A percentile compares a stretch with the other conserved stretches of the same genome.
Evolutionary conservation across 2,888 invertebrate genomes (phyloP).

Genomic region (Anodontia alba): DNA sequence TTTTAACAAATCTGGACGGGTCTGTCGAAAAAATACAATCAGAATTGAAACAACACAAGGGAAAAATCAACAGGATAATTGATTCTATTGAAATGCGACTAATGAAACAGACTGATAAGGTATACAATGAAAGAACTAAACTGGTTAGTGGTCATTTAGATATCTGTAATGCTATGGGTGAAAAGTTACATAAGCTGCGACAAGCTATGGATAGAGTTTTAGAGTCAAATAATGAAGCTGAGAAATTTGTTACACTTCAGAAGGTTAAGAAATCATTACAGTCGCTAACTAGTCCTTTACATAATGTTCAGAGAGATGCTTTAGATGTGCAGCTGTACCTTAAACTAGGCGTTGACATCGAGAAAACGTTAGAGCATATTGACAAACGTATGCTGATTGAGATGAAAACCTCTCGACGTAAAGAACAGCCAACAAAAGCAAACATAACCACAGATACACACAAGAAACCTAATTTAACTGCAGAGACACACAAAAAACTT

Average conservation of each 20-base stretch:
- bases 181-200: not conserved
- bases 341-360: not conserved
- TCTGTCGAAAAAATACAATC: not conserved
- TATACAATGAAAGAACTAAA: not conserved
- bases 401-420: not conserved
- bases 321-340: not conserved
- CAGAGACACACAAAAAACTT: not conserved
- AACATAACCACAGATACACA: too few species aligned
- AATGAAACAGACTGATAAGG: not conserved
- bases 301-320: not conserved
- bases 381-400: not conserved
- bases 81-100: not conserved
- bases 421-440: not conserved
- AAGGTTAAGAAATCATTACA: not conserved
- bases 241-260: not conserved
- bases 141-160: not conserved
- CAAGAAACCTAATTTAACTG: too few species aligned
- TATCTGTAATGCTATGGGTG: not conserved
- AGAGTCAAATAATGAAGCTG: not conserved
- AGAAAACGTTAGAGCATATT: conserved; percentile 5
- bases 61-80: not conserved
- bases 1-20: not conserved
- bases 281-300: not conserved
- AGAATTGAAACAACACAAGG: not conserved
- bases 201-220: not conserved